Conservation (phyloP, 2,888 invertebrate genomes). For the Lucinisca nassula region DNA sequence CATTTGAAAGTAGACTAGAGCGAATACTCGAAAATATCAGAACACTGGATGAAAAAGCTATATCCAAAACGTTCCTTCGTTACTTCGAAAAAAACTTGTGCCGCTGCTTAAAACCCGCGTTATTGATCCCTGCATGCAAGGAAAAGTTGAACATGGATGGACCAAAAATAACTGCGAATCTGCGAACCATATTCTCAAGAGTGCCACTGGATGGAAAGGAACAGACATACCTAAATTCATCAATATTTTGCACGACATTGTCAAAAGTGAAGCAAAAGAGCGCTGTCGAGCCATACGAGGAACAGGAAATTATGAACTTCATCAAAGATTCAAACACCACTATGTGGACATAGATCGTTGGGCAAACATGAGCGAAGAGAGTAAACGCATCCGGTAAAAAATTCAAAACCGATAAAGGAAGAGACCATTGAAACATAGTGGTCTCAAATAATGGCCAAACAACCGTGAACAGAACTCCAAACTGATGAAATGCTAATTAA, state of each 20-base stretch:
- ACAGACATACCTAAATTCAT: not conserved
- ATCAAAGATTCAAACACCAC: not conserved
- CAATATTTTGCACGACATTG: not conserved
- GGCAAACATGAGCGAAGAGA: not conserved
- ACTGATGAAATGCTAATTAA: too few species aligned
- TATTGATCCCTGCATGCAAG: not conserved
- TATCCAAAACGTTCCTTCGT: not conserved
- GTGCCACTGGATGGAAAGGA: not conserved
- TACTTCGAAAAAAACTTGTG: not conserved
- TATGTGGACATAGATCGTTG: not conserved
- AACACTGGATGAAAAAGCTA: not conserved
- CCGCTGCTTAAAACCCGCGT: not conserved
- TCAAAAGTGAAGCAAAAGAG: not conserved
- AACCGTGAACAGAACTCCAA: too few species aligned
- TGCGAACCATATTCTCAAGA: not conserved
- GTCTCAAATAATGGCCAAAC: too few species aligned
- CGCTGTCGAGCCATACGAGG: not conserved
- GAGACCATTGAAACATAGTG: too few species aligned
- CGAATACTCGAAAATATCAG: not conserved
- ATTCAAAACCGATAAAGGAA: too few species aligned
- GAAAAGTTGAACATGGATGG: not conserved
- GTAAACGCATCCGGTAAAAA: too few species aligned
- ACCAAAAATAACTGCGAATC: not conserved
- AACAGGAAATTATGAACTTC: not conserved
- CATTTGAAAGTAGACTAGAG: not conserved